Evolutionary conservation across 2,888 invertebrate genomes (phyloP).

Genomic region (Tridacna gigas): DNA sequence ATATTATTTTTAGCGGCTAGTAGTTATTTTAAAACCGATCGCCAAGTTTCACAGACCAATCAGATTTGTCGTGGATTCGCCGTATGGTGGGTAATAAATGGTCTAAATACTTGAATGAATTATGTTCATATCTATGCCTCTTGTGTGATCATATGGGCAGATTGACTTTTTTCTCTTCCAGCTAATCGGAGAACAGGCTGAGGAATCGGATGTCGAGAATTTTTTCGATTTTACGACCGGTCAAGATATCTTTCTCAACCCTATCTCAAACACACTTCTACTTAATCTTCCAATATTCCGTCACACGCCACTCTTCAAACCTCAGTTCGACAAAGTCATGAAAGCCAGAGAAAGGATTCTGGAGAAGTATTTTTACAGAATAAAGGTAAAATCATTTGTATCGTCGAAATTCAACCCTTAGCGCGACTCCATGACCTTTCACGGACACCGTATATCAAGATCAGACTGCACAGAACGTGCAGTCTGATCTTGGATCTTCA

Average conservation of each 20-base stretch:
- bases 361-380: background rate
- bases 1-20: too few species aligned
- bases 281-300: conserved; percentile 2
- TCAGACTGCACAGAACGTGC: too few species aligned
- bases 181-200: background rate
- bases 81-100: too few species aligned
- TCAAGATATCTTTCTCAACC: background rate
- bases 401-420: too few species aligned
- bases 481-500: too few species aligned
- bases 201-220: conserved; percentile 9
- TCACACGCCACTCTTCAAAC: background rate
- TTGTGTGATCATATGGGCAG: background rate
- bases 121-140: background rate
- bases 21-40: too few species aligned
- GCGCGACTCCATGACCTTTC: too few species aligned
- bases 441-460: too few species aligned
- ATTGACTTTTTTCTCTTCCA: background rate
- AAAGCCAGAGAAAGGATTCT: background rate
- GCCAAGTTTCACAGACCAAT: too few species aligned
- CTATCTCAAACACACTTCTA: background rate
- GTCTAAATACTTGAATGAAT: background rate
- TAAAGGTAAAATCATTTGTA: background rate
- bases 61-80: too few species aligned
- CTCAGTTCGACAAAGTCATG: conserved; percentile 9
- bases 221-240: background rate